These are phyloP conservation scores for Paramuricea clavata DNA, from an alignment of 92 coral and sea anemone genomes.

Conservation along the genomic window DNA sequence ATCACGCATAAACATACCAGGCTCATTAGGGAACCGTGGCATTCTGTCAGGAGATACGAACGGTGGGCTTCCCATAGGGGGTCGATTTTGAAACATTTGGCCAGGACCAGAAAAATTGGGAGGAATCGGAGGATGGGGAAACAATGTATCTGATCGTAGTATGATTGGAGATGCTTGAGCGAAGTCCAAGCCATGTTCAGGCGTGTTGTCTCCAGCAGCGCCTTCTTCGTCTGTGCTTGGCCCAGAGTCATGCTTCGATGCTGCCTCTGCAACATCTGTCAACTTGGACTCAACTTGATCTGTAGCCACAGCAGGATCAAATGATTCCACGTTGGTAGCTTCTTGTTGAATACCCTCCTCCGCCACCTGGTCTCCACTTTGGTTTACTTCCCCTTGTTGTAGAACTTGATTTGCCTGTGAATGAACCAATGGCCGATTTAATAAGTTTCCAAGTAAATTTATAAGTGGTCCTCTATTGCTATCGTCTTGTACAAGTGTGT, in stretches of 20 bases:
- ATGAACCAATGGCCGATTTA: conserved; percentile 57
- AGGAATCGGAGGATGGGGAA: conserved; percentile 1
- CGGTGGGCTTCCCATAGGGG: background rate
- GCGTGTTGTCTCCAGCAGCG: conserved; percentile 31
- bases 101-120: background rate
- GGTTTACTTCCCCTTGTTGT: background rate
- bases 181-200: conserved; percentile 31
- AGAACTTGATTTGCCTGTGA: background rate
- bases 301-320: background rate
- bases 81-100: conserved; percentile 4
- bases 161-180: conserved; percentile 29
- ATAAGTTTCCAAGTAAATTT: conserved; percentile 83
- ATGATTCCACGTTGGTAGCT: conserved; percentile 31
- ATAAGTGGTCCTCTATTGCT: conserved; percentile 73
- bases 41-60: conserved; percentile 7
- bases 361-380: conserved; percentile 50
- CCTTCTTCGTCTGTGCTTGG: conserved; percentile 20
- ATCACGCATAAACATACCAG: conserved; percentile 15
- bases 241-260: background rate
- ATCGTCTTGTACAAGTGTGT: conserved; percentile 52
- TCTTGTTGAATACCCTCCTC: conserved; percentile 45
- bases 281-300: background rate
- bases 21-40: background rate
- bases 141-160: conserved; percentile 20
- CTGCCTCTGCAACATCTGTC: background rate